phyloP scores from a whole-genome alignment of 2,888 invertebrate species.

The Ypsolopha sequella region DNA sequence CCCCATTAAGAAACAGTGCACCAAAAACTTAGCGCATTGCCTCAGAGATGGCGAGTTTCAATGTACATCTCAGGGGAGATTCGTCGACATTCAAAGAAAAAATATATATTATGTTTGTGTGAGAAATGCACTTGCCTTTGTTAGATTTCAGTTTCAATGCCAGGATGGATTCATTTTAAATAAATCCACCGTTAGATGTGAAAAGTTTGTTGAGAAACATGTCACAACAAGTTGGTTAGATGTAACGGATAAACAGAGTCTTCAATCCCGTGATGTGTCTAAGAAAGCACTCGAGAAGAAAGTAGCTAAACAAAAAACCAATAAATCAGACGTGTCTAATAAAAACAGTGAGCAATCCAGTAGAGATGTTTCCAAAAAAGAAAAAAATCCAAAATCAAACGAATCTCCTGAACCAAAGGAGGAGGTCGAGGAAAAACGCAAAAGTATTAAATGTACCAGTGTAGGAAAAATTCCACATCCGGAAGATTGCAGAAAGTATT shows the following conservation, averaged over 20 bases:
- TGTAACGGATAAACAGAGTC: too few relatives aligned
- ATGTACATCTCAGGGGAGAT: slow-evolving; percentile 53
- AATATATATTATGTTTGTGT: slow-evolving; percentile 57
- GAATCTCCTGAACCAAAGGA: slow-evolving; percentile 14
- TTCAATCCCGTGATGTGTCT: too few relatives aligned
- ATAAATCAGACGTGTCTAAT: too few relatives aligned
- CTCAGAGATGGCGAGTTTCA: slow-evolving; percentile 54
- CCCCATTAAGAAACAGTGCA: slow-evolving; percentile 53
- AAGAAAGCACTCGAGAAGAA: too few relatives aligned
- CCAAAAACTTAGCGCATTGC: slow-evolving; percentile 57
- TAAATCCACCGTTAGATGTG: slow-evolving; percentile 33
- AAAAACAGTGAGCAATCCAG: too few relatives aligned
- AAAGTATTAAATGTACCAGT: slow-evolving; percentile 27
- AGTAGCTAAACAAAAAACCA: too few relatives aligned
- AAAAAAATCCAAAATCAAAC: slow-evolving; percentile 13
- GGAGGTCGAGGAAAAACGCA: slow-evolving; percentile 1
- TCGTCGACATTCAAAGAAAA: slow-evolving; percentile 36
- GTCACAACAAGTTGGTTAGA: too few relatives aligned
- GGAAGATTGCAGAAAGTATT: slow-evolving; percentile 53
- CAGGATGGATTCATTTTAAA: slow-evolving; percentile 39
- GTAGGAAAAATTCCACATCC: slow-evolving; percentile 44
- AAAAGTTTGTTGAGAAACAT: too few relatives aligned
- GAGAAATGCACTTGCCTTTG: slow-evolving; percentile 25
- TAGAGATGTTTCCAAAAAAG: neutral
- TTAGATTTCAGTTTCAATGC: slow-evolving; percentile 49